A percentile compares a stretch with the other conserved stretches of the same genome.
These are phyloP conservation scores for Fregetta grallaria DNA, from an alignment of 2,113 vertebrate species.

Conservation along the genomic window DNA sequence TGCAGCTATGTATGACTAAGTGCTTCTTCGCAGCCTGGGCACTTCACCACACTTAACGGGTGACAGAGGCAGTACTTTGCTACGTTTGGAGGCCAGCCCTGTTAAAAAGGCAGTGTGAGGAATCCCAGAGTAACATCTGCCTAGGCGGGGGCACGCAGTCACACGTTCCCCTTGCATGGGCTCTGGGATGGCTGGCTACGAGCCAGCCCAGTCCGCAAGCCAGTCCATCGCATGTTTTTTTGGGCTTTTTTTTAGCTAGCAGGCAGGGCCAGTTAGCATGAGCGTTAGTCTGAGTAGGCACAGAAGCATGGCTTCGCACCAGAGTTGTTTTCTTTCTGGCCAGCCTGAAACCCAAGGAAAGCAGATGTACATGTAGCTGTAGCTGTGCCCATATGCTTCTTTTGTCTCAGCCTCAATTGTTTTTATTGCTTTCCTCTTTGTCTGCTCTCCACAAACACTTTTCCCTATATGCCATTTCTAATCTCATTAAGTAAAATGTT, in stretches of 20 bases:
- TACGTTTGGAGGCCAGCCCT: neutral
- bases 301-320: neutral
- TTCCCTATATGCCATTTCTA: neutral
- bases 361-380: neutral
- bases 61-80: neutral
- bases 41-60: neutral
- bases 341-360: neutral
- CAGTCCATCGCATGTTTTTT: neutral
- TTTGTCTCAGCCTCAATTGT: neutral
- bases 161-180: accelerated
- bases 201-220: neutral
- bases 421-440: neutral
- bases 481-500: neutral
- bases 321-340: neutral
- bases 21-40: neutral
- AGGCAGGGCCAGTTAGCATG: neutral
- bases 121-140: neutral
- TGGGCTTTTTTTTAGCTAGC: neutral
- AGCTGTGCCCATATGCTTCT: neutral
- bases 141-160: neutral
- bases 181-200: neutral
- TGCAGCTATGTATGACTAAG: neutral
- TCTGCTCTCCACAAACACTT: neutral
- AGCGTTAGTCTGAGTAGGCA: neutral
- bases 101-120: neutral